Evolutionary conservation across 2,888 invertebrate genomes (phyloP).

Genomic region (Gari tellinella): DNA sequence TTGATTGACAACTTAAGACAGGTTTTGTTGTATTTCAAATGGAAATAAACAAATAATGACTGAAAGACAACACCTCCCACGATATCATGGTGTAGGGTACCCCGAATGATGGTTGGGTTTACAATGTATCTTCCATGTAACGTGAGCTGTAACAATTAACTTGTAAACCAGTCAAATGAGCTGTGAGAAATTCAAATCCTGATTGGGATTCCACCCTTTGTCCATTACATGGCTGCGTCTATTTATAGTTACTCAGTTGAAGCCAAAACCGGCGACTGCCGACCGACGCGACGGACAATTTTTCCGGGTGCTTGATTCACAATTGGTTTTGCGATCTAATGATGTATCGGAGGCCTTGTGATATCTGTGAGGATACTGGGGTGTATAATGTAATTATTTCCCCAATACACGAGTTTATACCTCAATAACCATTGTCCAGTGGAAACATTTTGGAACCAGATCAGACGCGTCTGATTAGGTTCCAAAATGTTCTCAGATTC

Average conservation of each 20-base stretch:
- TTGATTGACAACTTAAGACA: too few relatives aligned
- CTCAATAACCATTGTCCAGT: too few relatives aligned
- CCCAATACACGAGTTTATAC: too few relatives aligned
- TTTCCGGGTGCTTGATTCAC: slow-evolving; percentile 48
- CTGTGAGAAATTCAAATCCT: slow-evolving; percentile 25
- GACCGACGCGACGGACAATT: slow-evolving; percentile 32
- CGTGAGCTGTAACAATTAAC: slow-evolving; percentile 35
- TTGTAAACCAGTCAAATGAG: slow-evolving; percentile 34
- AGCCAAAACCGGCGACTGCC: slow-evolving; percentile 52
- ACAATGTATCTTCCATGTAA: slow-evolving; percentile 28
- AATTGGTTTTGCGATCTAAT: slow-evolving; percentile 14
- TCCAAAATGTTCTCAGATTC: too few relatives aligned
- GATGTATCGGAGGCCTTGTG: neutral
- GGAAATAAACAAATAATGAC: too few relatives aligned
- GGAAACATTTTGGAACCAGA: too few relatives aligned
- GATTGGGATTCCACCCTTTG: slow-evolving; percentile 27
- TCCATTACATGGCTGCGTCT: slow-evolving; percentile 13
- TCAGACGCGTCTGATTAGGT: too few relatives aligned
- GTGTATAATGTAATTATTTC: too few relatives aligned
- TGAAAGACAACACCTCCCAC: too few relatives aligned
- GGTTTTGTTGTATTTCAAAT: too few relatives aligned
- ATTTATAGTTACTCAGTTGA: slow-evolving; percentile 37
- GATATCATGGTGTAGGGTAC: too few relatives aligned
- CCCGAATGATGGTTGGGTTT: too few relatives aligned
- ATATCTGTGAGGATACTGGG: neutral